Evolutionary conservation across 2,888 invertebrate genomes (phyloP).

Genomic region (Tenthredo livida): DNA sequence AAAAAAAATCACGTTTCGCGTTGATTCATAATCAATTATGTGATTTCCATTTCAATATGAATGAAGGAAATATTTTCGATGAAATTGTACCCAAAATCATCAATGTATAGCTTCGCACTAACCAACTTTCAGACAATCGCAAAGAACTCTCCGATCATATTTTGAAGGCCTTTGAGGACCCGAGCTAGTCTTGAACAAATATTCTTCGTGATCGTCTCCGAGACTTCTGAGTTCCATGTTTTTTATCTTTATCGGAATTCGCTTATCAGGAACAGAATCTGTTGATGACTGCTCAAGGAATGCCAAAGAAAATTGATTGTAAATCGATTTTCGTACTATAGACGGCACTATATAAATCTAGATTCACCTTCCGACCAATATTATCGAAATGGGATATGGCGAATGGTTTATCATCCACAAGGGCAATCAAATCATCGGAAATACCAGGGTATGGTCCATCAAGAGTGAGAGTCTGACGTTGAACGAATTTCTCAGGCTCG

Average conservation of each 20-base stretch:
- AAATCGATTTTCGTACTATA: not conserved
- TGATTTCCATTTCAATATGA: not conserved
- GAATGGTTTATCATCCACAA: not conserved
- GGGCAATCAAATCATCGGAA: not conserved
- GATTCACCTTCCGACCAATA: not conserved
- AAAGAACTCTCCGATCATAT: not conserved
- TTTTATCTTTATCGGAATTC: not conserved
- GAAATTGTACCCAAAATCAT: not conserved
- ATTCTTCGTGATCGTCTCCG: not conserved
- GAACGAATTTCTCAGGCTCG: conserved; percentile 25
- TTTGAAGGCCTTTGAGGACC: not conserved
- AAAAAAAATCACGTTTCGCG: not conserved
- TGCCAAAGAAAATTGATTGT: not conserved
- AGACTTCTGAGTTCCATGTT: not conserved
- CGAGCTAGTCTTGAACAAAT: not conserved
- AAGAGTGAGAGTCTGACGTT: conserved; percentile 32
- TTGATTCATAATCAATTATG: not conserved
- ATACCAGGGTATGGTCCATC: conserved; percentile 36
- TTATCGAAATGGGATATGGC: not conserved
- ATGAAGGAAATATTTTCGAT: not conserved
- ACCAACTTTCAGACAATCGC: conserved; percentile 23
- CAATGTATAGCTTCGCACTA: not conserved
- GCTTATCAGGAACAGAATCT: not conserved
- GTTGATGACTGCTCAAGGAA: not conserved
- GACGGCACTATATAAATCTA: not conserved